Conservation (phyloP, 2,113 vertebrate species). For the Erythrolamprus reginae region DNA sequence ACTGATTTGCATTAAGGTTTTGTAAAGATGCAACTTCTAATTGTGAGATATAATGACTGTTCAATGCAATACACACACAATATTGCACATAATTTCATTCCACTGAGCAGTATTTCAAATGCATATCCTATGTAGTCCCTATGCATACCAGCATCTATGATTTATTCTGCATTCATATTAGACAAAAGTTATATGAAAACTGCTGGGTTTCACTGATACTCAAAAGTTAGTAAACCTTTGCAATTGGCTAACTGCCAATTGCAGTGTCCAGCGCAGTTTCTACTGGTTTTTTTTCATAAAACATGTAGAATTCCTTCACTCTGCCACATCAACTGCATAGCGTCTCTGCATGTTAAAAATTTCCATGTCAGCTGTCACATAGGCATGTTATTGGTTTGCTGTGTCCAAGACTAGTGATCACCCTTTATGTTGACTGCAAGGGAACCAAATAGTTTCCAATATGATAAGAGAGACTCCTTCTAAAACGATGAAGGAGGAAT, state of each 20-base stretch:
- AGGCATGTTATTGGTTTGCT: too few relatives aligned
- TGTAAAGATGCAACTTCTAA: not conserved
- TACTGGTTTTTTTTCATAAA: not conserved
- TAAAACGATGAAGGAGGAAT: not conserved
- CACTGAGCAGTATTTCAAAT: slow-evolving; percentile 11
- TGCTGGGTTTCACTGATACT: not conserved
- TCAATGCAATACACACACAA: not conserved
- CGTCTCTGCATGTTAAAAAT: not conserved
- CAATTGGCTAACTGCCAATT: not conserved
- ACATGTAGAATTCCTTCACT: not conserved
- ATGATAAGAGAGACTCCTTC: not conserved
- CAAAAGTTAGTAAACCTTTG: not conserved
- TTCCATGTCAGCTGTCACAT: not conserved
- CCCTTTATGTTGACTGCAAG: not conserved
- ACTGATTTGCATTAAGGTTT: slow-evolving; percentile 7
- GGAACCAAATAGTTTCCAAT: not conserved
- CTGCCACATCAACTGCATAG: too few relatives aligned
- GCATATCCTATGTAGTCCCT: not conserved
- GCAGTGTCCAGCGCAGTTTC: not conserved
- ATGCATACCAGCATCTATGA: not conserved
- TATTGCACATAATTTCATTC: not conserved
- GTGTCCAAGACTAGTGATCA: not conserved
- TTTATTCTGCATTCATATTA: accelerated
- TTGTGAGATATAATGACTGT: not conserved
- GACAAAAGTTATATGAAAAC: not conserved